Evolutionary conservation across 1,140 invertebrate genomes (phyloP), one percentile per base, ranked within the genome.

Genomic region (Aporrectodea caliginosa): DNA sequence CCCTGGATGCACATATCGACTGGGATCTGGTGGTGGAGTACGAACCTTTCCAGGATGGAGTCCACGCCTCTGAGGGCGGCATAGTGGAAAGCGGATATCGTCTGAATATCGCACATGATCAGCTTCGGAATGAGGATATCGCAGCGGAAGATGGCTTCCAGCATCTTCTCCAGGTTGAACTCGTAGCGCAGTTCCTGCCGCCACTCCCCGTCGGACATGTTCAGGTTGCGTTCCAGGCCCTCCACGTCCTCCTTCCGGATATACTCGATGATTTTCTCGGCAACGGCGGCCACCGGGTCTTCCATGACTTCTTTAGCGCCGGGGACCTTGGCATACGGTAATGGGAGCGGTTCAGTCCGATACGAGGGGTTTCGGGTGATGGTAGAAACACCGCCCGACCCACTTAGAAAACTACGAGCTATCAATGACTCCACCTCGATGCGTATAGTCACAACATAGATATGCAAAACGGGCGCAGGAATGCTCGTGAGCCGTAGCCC

Each of bases 11-110:
- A 14, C 31, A 29, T 29, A 30, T 76, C 35, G 2, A 43, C 33
- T 27, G 75, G 35, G 29, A 76, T 68, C 35, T 27, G 34, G 75
- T 16, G 16, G 6, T 72, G 31, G 35, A 30, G 32, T 27, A 43
- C 29, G 75, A 76, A 58, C 1, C 27, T 30, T 30, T 29, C 35
- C 14, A 76, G 75, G 1, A 76, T 76, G 75, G 1, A 22, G 43
- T 76, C 75, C 1, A 35, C 35, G 16, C 75, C 75, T 43, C 75
- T 35, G 1, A 76, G 75, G 34, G 75, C 75, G 22, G 75, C 75
- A n/a, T 76, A 76, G 75, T 76, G 75, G 32, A 76, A 27, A 1
- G 75, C 32, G 1, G 75, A 35, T 12, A 76, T 34, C 16, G 43
- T 68, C 35, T 35, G 33, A 12, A 76, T 2, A 22, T 35, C 75